phyloP scores from a whole-genome alignment of 2,797 vertebrate species.

The Erethizon dorsatum region DNA sequence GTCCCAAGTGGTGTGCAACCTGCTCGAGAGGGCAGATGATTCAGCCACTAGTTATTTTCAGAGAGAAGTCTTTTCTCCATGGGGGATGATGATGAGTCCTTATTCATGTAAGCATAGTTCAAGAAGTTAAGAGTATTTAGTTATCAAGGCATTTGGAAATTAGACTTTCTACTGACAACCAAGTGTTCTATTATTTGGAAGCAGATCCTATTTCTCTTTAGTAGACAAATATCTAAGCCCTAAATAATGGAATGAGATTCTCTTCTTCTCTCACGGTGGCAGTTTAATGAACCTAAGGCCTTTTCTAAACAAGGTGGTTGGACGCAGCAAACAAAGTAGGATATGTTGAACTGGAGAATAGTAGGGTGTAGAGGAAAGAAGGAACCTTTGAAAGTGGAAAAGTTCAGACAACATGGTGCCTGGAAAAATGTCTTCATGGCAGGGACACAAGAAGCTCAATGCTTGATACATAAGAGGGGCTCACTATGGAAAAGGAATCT shows the following conservation, averaged over 20 bases:
- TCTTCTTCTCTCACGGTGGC: background rate
- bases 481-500: background rate
- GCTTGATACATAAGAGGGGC: background rate
- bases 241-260: background rate
- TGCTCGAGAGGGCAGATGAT: background rate
- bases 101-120: background rate
- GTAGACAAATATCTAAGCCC: background rate
- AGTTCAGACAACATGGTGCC: background rate
- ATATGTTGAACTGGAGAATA: background rate
- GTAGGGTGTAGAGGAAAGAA: background rate
- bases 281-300: background rate
- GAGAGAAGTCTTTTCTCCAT: background rate
- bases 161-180: slow-evolving; percentile 57
- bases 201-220: slow-evolving; percentile 28
- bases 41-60: background rate
- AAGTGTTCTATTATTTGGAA: slow-evolving; percentile 30
- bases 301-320: background rate
- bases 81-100: background rate
- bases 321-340: background rate
- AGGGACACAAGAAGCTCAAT: too few relatives aligned
- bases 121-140: slow-evolving; percentile 33
- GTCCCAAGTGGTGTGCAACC: background rate
- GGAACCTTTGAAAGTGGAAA: background rate
- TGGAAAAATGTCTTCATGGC: background rate
- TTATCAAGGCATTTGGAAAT: background rate